phyloP scores from a whole-genome alignment of 2,888 invertebrate genomes.

The Clusia tigrina region DNA sequence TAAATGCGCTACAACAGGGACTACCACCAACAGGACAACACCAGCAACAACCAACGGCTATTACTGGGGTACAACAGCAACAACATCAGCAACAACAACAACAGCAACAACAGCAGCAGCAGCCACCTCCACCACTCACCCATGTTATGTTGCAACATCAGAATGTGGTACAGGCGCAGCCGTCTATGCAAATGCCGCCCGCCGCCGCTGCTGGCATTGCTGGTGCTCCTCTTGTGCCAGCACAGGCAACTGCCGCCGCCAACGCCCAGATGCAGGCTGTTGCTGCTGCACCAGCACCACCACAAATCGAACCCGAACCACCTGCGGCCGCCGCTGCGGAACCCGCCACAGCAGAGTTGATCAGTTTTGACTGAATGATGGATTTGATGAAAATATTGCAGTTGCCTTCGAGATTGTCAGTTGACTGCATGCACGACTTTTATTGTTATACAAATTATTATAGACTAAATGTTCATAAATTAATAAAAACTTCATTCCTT shows the following conservation, averaged over 20 bases:
- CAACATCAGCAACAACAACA: conserved; percentile 20
- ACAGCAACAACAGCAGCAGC: conserved; percentile 34
- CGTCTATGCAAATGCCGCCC: conserved; percentile 39
- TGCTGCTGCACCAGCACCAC: conserved; percentile 54
- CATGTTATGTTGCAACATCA: conserved; percentile 47
- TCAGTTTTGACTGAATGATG: conserved; percentile 76
- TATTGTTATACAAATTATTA: too few species aligned
- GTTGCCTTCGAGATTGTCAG: too few species aligned
- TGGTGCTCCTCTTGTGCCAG: conserved; percentile 27
- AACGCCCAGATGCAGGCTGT: conserved; percentile 51
- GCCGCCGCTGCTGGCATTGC: conserved; percentile 30
- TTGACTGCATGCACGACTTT: too few species aligned
- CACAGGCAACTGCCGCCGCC: conserved; percentile 30
- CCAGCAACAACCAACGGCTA: conserved; percentile 10
- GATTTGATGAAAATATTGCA: not conserved
- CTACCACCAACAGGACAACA: conserved; percentile 14
- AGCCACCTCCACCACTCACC: conserved; percentile 36
- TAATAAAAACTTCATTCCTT: too few species aligned
- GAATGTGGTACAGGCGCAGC: conserved; percentile 40
- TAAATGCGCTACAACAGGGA: not conserved
- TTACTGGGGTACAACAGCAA: too few species aligned
- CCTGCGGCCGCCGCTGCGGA: conserved; percentile 59
- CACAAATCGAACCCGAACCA: conserved; percentile 59
- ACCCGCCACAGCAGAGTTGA: conserved; percentile 78
- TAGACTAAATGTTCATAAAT: too few species aligned